Base-by-base conservation (phyloP, 2,888 invertebrate species). In the Macaria notata region DNA sequence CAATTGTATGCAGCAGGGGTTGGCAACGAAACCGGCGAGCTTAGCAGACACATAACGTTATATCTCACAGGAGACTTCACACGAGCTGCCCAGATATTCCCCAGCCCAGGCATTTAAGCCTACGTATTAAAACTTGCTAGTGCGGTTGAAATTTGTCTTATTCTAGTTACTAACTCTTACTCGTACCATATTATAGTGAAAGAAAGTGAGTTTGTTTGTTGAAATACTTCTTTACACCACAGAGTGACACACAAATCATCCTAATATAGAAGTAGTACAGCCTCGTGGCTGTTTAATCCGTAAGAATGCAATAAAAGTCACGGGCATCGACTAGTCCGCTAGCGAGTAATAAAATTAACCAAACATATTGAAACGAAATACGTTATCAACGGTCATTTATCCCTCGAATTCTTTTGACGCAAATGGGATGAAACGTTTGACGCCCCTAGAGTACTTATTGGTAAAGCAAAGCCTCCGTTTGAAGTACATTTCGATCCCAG, bases 1-100 rank as follows among this genome's bases (percentile, higher is more conserved):
- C 75, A 78, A 73, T 77, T 72, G 66, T 70, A 72, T 76, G 75
- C 78, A 74, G 71, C 72, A 67, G 71, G 69, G 68, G 56, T 56
- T 62, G 65, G 43, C 63, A 72, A 68, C 70, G 46, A 71, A 76
- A 75, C 75, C 67, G 71, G 69, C 71, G 70, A 73, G 75, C 74
- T 78, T 72, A 68, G 69, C 61, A 49, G 49, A 59, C 71, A 64
- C 64, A 63, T 72, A 72, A 73, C 55, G 56, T 62, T 67, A 73
- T 64, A 62, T 63, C 51, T 55, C 43, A 46, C 52, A 43, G 51
- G 38, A 29, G 56, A 51, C 49, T 61, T 60, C 49, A 56, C 53
- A 54, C 45, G 55, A 59, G 47, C 55, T 59, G 46, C 31, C 29
- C n/a, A 9, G 6, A 4, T 46, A 33, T 41, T 41, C 41, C 9